Conservation (phyloP, 2,113 vertebrate species). For the Chamaea fasciata region DNA sequence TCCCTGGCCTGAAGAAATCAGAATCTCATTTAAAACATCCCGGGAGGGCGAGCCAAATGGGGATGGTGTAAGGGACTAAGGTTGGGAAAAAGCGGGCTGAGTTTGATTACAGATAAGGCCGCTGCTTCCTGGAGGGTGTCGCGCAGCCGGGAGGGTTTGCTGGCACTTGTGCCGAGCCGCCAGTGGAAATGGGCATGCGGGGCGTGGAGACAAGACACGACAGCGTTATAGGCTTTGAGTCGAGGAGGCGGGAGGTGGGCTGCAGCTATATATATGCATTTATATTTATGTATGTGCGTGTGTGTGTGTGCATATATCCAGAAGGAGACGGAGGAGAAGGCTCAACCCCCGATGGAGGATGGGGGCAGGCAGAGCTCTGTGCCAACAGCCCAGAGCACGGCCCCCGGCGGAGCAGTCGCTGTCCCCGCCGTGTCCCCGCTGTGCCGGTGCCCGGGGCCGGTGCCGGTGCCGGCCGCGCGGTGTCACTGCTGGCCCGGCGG, state of each 20-base stretch:
- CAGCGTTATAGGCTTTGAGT: neutral
- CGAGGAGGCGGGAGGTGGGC: neutral
- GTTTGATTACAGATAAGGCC: conserved; percentile 3
- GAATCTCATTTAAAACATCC: conserved; percentile 10
- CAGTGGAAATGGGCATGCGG: neutral
- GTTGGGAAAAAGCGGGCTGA: neutral
- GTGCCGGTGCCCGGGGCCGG: neutral
- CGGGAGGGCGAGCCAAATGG: neutral
- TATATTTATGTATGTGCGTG: neutral
- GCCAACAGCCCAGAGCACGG: neutral
- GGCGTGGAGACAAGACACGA: neutral
- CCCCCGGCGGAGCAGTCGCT: neutral
- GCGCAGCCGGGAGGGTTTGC: neutral
- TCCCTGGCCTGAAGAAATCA: conserved; percentile 25
- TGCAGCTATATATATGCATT: neutral
- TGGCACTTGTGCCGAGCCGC: neutral
- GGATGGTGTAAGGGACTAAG: neutral
- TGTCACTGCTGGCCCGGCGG: conserved; percentile 29
- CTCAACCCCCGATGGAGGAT: neutral
- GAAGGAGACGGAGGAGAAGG: neutral
- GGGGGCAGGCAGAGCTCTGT: neutral
- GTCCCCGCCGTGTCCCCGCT: neutral
- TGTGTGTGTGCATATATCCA: neutral
- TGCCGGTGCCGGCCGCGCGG: conserved; percentile 5
- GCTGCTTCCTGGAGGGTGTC: neutral